Evolutionary conservation across 23 tunicate species (phyloP).

Genomic region (Ciona savignyi): DNA sequence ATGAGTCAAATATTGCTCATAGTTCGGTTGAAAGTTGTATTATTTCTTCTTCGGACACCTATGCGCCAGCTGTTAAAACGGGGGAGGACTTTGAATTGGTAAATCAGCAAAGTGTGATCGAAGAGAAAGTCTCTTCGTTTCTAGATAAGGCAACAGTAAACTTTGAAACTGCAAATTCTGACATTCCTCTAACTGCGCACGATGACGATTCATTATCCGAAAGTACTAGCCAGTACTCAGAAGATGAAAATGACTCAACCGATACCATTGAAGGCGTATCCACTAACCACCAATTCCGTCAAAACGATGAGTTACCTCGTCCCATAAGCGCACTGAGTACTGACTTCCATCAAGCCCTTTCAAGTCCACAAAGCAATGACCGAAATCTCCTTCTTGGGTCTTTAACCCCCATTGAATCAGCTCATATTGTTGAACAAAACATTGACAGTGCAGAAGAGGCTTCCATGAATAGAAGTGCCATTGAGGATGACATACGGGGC

Average conservation of each 20-base stretch:
- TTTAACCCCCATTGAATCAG: not conserved
- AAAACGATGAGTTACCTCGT: not conserved
- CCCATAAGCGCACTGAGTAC: not conserved
- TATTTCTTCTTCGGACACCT: not conserved
- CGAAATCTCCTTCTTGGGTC: not conserved
- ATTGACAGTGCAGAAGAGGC: not conserved
- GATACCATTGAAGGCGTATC: not conserved
- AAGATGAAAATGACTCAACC: not conserved
- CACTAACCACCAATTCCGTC: not conserved
- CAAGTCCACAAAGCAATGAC: not conserved
- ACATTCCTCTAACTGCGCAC: not conserved
- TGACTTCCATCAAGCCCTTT: not conserved
- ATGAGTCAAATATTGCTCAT: not conserved
- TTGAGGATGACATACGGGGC: conserved; percentile 11
- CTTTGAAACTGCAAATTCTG: no score
- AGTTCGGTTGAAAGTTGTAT: not conserved
- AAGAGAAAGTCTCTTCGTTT: not conserved
- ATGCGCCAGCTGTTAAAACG: no score
- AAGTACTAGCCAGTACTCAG: not conserved
- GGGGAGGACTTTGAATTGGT: not conserved
- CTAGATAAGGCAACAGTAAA: no score
- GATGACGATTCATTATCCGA: no score
- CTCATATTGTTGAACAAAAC: not conserved
- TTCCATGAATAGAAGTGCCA: not conserved
- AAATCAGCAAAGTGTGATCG: not conserved